phyloP scores from a whole-genome alignment of 2,888 invertebrate genomes.

The Zonitis immaculata region DNA sequence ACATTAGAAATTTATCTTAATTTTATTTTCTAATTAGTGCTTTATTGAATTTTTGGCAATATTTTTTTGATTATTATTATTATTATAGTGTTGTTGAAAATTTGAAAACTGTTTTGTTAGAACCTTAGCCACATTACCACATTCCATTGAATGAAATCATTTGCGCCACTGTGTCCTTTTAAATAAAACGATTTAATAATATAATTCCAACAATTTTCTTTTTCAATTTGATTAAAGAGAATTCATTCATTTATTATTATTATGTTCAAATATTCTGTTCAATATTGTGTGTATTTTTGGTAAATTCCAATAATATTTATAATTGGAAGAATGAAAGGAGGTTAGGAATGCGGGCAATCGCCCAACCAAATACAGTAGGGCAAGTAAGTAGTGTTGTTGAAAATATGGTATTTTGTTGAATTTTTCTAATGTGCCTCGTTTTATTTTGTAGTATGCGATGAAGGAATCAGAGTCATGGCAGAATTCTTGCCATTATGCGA shows the following conservation, averaged over 20 bases:
- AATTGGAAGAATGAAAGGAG: constrained; percentile 42
- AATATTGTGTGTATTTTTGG: background rate
- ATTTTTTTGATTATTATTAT: background rate
- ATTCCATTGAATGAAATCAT: background rate
- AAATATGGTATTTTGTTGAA: too few relatives aligned
- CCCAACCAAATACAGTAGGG: constrained; percentile 41
- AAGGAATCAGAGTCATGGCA: constrained; percentile 53
- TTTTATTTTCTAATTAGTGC: too few relatives aligned
- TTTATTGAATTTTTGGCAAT: background rate
- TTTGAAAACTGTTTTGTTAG: background rate
- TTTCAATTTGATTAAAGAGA: too few relatives aligned
- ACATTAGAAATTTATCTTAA: too few relatives aligned
- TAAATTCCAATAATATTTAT: constrained; percentile 9
- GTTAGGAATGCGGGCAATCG: constrained; percentile 48
- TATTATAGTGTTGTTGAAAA: background rate
- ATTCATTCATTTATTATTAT: background rate
- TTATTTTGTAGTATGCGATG: constrained; percentile 48
- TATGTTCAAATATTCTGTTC: background rate
- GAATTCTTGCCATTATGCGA: constrained; percentile 90
- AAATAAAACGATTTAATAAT: constrained; percentile 18
- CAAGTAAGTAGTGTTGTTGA: constrained; percentile 38
- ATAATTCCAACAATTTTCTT: too few relatives aligned
- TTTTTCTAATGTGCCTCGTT: too few relatives aligned
- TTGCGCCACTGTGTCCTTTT: constrained; percentile 22
- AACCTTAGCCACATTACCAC: background rate